Evolutionary conservation across 1,140 invertebrate species (phyloP), one percentile per base, ranked within the genome.

Genomic region (Drosophila pachea): DNA sequence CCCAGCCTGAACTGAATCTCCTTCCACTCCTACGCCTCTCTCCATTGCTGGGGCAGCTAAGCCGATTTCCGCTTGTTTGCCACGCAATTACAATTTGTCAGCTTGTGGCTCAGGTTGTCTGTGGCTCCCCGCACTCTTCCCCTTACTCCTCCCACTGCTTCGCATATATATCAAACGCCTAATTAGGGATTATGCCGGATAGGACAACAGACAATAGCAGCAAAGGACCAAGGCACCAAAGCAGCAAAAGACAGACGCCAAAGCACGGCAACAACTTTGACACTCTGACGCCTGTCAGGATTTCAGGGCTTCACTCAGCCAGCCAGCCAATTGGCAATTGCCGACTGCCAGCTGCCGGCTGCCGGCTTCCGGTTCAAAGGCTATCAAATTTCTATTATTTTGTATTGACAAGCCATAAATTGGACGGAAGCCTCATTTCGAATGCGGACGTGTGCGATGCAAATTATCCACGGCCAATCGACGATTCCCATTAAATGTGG

Each of bases 31-130:
- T 40, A 7, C 1, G n/a, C 4, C 40, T 0, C 40, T 43, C 12
- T 14, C n/a, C 12, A 42, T 40, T 42, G 40, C 40, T 2, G 38
- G n/a, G 40, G 16, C 43, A 60, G 67, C 63, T 86, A 86, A 86
- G 81, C 81, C 81, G 82, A 86, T 86, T 86, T 86, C 67, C 74
- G 81, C 76, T 77, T 86, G 77, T 86, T 86, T 81, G 82, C 78
- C 77, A 74, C 82, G 76, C 81, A 86, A 86, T 86, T 86, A 86
- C 81, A 79, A 86, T 86, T 86, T 86, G 81, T 86, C 81, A 86
- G 71, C 22, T 40, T 16, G 55, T 40, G 58, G 53, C 55, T 68
- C 48, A 58, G 38, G 48, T 67, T 72, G 70, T 47, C 33, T 45
- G 42, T 49, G 59, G 59, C 59, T 64, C 61, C 45, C 50, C 59